These are phyloP conservation scores for Orchesella flavescens DNA, from an alignment of 2,888 invertebrate genomes.

Conservation along the genomic window DNA sequence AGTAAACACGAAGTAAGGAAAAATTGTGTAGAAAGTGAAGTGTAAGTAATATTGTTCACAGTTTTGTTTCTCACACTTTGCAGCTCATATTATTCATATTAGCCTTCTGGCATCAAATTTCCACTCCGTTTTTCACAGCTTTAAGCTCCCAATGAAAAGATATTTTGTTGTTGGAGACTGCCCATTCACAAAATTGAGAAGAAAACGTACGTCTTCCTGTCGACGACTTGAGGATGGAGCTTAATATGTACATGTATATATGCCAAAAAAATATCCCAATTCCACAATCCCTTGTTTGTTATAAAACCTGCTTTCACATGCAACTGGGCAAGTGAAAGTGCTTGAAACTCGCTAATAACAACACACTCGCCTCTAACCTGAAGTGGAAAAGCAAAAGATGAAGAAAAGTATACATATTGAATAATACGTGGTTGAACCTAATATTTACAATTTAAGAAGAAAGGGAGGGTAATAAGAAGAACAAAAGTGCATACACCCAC, in stretches of 20 bases:
- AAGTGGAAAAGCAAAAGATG: neutral
- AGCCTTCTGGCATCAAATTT: neutral
- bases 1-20: no score
- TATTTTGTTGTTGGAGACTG: neutral
- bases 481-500: conserved; percentile 4
- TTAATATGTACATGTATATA: no score
- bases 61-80: conserved; percentile 6
- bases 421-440: neutral
- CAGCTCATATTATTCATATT: conserved; percentile 25
- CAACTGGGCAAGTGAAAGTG: neutral
- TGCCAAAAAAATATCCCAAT: no score
- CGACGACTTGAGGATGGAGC: no score
- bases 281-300: no score
- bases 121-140: neutral
- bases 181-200: neutral
- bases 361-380: no score
- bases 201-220: neutral
- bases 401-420: neutral
- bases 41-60: no score
- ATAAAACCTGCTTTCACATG: neutral
- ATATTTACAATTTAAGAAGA: neutral
- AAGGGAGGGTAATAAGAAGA: conserved; percentile 27
- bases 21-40: no score
- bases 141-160: neutral
- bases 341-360: neutral